Percentiles rank a stretch among this genome's conserved stretches.
These are phyloP conservation scores for Scaptomyza reducta DNA, from an alignment of 2,888 invertebrate genomes.

Conservation along the genomic window DNA sequence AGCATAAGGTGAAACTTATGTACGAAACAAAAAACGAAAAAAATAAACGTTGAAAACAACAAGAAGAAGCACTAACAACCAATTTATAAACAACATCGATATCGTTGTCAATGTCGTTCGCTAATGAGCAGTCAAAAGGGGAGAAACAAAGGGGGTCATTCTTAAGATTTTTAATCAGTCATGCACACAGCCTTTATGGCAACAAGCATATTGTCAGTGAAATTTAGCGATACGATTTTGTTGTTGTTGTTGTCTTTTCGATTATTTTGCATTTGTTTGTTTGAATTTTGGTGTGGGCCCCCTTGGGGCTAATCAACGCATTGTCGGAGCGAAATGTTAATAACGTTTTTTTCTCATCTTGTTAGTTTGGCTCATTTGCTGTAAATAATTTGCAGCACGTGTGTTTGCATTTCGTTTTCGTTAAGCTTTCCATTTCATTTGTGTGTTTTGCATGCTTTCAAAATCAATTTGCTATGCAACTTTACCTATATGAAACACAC, in stretches of 20 bases:
- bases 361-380: constrained; percentile 41
- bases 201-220: constrained; percentile 18
- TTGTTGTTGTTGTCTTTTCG: constrained; percentile 12
- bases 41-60: background rate
- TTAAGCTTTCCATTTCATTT: constrained; percentile 69
- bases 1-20: constrained; percentile 45
- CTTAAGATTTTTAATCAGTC: constrained; percentile 58
- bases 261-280: constrained; percentile 5
- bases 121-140: constrained; percentile 43
- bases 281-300: constrained; percentile 13
- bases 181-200: constrained; percentile 8
- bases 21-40: constrained; percentile 9
- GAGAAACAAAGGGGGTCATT: constrained; percentile 1
- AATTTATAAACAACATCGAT: constrained; percentile 55
- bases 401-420: constrained; percentile 42
- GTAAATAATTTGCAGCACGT: constrained; percentile 71
- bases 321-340: constrained; percentile 47
- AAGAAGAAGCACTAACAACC: constrained; percentile 33
- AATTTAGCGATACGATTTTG: constrained; percentile 24
- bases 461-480: constrained; percentile 16
- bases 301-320: constrained; percentile 50
- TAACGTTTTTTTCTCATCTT: constrained; percentile 38
- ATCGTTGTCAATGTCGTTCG: constrained; percentile 48
- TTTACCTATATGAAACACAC: too few relatives aligned
- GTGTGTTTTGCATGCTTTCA: background rate